Base-by-base conservation (phyloP, 2,888 invertebrate genomes). In the Eupithecia tripunctaria region DNA sequence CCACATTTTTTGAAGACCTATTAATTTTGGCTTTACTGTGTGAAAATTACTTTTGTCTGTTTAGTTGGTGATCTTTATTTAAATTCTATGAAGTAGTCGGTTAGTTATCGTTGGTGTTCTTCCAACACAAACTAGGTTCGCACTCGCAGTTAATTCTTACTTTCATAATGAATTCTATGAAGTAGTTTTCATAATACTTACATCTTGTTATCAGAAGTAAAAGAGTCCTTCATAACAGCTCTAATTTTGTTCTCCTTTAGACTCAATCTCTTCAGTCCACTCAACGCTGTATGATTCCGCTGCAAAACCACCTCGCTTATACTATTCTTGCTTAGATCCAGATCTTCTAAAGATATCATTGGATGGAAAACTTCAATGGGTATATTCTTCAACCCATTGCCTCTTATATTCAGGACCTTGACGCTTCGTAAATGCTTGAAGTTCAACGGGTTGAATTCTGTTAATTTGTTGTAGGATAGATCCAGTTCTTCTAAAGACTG, bases 301-400 rank as follows among this genome's bases (percentile, higher is more conserved):
- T 85, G 84, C 18, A 95, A 86, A 32, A 91, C 43, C 68, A 94
- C 74, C 67, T 92, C 91, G 27, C 82, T 86, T 56, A 94, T 90
- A 0, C 85, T 87, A 82, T 95, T 95, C 75, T 94, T 89, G 78
- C 95, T 94, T 68, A 95, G 76, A 84, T 95, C 94, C 67, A 95
- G 76, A 12, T 91, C 90, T 77, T 92, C 90, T 25, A 95, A 79
- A 38, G 86, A 79, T 12, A 81, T 81, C 85, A 95, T 85, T n/a
- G 89, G 88, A 59, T 87, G 83, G 25, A 95, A 75, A 0, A 93
- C 86, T 5, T 91, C 89, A 18, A 90, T 79, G 0, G 93, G 93
- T 41, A 95, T 88, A 72, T 85, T 86, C 79, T 86, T 88, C 51
- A 95, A 80, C 36, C 85, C 76, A 79, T 95, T 95, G 62, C 89